A percentile compares a stretch with the other conserved stretches of the same genome.
Conservation (phyloP, 64 coral and sea anemone genomes). For the Montipora capricornis region DNA sequence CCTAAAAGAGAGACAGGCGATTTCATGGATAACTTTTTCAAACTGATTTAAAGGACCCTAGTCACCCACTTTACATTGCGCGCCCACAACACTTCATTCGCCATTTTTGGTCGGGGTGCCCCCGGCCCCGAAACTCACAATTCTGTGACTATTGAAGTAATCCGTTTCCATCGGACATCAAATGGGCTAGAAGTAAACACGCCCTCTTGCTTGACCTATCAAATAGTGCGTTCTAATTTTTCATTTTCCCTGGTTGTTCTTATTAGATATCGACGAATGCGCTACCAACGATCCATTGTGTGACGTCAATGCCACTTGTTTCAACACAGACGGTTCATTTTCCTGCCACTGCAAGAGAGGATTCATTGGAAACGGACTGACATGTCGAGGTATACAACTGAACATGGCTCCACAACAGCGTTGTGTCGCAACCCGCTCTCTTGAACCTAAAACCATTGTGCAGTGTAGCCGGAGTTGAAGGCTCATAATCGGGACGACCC, state of each 20-base stretch:
- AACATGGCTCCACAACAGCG: not conserved
- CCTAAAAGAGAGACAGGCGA: too few relatives aligned
- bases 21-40: too few relatives aligned
- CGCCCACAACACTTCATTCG: too few relatives aligned
- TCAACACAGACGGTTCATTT: constrained; percentile 5
- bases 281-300: not conserved
- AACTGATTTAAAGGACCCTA: too few relatives aligned
- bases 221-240: not conserved
- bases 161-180: too few relatives aligned
- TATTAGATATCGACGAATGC: constrained; percentile 33
- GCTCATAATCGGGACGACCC: not conserved
- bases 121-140: too few relatives aligned
- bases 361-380: not conserved
- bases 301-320: not conserved
- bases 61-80: too few relatives aligned
- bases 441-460: not conserved
- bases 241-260: not conserved
- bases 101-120: too few relatives aligned
- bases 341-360: constrained; percentile 12
- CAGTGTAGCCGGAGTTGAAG: not conserved
- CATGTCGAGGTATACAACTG: constrained; percentile 40
- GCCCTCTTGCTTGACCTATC: not conserved
- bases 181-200: too few relatives aligned
- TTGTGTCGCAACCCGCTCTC: not conserved
- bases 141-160: too few relatives aligned